Evolutionary conservation across 2,797 vertebrate species (phyloP).

Genomic region (Cossypha caffra): DNA sequence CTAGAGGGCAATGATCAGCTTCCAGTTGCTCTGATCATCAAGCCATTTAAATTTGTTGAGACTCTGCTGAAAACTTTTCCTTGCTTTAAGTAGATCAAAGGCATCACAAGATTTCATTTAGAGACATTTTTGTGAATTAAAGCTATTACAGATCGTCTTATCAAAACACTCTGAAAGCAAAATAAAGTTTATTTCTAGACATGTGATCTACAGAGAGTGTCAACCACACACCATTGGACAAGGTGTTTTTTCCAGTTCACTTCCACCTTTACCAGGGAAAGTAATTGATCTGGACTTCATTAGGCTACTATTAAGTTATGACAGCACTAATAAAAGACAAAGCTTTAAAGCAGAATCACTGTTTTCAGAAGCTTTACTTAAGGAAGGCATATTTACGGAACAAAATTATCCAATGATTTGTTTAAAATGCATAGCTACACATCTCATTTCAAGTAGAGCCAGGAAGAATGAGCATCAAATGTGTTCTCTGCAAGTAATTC

Average conservation of each 20-base stretch:
- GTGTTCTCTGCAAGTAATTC: not conserved
- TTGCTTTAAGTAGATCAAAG: not conserved
- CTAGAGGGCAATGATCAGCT: slow-evolving; percentile 61
- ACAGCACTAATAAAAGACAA: slow-evolving; percentile 44
- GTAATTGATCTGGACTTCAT: slow-evolving; percentile 44
- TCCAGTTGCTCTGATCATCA: slow-evolving; percentile 9
- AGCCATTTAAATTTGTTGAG: not conserved
- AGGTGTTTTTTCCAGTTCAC: not conserved
- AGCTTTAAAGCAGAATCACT: not conserved
- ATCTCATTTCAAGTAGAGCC: not conserved
- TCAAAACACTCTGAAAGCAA: not conserved
- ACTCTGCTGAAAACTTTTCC: slow-evolving; percentile 12
- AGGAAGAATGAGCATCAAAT: not conserved
- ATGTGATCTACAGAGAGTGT: not conserved
- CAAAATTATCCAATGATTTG: not conserved
- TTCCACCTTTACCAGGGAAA: slow-evolving; percentile 32
- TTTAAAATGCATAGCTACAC: not conserved
- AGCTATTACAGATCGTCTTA: not conserved
- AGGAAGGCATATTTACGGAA: not conserved
- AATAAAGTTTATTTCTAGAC: not conserved
- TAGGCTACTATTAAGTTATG: not conserved
- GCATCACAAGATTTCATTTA: not conserved
- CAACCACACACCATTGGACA: not conserved
- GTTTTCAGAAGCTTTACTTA: slow-evolving; percentile 5
- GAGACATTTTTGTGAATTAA: not conserved